These are phyloP conservation scores for Trichonephila inaurata DNA, from an alignment of 1,140 invertebrate genomes.

Conservation along the genomic window DNA sequence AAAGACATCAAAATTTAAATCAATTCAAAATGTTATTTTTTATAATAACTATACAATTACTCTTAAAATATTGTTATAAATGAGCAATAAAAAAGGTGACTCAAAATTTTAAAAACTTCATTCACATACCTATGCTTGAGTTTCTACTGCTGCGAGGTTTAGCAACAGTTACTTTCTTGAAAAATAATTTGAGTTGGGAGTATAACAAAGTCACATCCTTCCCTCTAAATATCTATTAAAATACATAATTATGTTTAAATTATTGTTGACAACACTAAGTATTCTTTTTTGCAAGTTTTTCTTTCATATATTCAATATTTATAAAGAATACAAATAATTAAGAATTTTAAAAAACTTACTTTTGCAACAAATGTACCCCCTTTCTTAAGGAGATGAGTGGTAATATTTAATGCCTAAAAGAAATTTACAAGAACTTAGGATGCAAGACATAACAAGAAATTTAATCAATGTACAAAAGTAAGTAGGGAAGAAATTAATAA, in stretches of 20 bases:
- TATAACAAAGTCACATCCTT: slow-evolving; percentile 94
- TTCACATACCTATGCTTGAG: slow-evolving; percentile 90
- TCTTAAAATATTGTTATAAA: neutral
- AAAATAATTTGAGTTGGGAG: slow-evolving; percentile 95
- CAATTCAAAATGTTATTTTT: no score
- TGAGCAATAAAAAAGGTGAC: neutral
- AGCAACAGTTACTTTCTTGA: slow-evolving; percentile 91
- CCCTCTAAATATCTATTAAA: slow-evolving; percentile 91
- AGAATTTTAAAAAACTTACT: slow-evolving; percentile 77
- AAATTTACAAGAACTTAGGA: neutral
- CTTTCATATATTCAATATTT: neutral
- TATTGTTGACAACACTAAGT: no score
- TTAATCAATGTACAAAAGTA: no score
- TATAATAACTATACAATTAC: no score
- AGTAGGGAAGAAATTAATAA: neutral
- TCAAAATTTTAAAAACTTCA: neutral
- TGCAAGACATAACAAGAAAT: neutral
- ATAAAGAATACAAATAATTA: neutral
- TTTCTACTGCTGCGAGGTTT: slow-evolving; percentile 97
- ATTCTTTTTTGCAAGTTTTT: neutral
- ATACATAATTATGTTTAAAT: slow-evolving; percentile 21
- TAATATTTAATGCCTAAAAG: slow-evolving; percentile 92
- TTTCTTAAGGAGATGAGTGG: slow-evolving; percentile 92
- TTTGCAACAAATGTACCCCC: slow-evolving; percentile 97
- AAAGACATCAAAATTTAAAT: no score